Evolutionary conservation across 2,888 invertebrate species (phyloP).

Genomic region (Melanostoma mellinum): DNA sequence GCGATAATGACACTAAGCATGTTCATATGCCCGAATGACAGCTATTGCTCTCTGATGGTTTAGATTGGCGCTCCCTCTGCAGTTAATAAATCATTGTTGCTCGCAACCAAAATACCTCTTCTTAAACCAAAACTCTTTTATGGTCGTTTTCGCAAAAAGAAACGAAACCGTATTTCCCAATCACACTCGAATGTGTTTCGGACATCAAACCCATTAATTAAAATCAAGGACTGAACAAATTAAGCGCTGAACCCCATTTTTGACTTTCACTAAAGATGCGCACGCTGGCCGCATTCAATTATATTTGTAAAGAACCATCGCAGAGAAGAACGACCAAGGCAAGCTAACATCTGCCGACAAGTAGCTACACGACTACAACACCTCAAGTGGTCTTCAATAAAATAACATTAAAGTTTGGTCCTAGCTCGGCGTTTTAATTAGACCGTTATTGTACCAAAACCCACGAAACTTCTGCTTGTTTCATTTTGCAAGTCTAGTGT

Average conservation of each 20-base stretch:
- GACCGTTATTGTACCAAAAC: too few species aligned
- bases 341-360: background rate
- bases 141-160: conserved; percentile 21
- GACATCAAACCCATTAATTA: conserved; percentile 65
- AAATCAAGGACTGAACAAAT: conserved; percentile 68
- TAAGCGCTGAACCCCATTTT: conserved; percentile 52
- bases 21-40: conserved; percentile 38
- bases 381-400: too few species aligned
- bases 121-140: conserved; percentile 8
- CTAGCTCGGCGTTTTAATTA: too few species aligned
- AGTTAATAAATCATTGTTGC: conserved; percentile 67
- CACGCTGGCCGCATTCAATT: conserved; percentile 14
- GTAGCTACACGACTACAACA: too few species aligned
- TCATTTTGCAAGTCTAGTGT: background rate
- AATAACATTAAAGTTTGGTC: too few species aligned
- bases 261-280: conserved; percentile 66
- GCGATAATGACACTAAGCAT: conserved; percentile 34
- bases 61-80: conserved; percentile 58
- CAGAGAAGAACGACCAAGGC: conserved; percentile 1
- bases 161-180: conserved; percentile 55
- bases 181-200: conserved; percentile 29
- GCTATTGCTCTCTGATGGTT: conserved; percentile 30
- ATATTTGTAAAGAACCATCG: conserved; percentile 26
- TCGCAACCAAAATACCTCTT: conserved; percentile 34
- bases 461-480: background rate